Base-by-base conservation (phyloP, 2,888 invertebrate species). In the Ennomos erosarius region DNA sequence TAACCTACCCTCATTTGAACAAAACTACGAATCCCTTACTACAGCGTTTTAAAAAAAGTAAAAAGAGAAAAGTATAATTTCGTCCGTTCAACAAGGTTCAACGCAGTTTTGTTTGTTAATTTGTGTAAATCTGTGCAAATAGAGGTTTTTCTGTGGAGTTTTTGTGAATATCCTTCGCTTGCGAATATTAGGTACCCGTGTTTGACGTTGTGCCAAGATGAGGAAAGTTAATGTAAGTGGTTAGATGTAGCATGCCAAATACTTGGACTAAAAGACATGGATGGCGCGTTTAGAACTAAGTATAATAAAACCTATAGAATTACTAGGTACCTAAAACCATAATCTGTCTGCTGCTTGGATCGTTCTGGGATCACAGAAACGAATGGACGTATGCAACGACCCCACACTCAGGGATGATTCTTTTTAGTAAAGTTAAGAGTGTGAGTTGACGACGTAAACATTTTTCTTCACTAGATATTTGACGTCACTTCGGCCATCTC, bases 131-230 rank as follows among this genome's bases (percentile, higher is more conserved):
- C 35, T 8, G 35, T 35, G 10, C 35, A 11, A 12, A 45, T 12
- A 45, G 12, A 5, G 12, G 9, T 45, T 45, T 35, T 11, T 35
- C 10, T 43, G 26, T 8, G 16, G 8, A 12, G 45, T 36, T 12
- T 46, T 60, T 58, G 55, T 61, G 50, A 46, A 42, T 36, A 26
- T 47, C 58, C 45, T 54, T 49, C 50, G 26, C 6, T 26, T 26
- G 26, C 26, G 26, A 26, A 26, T 26, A 26, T 4, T 26, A n/a
- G n/a, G n/a, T n/a, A 26, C 26, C 26, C 26, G 26, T 56, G 46
- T 59, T 59, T 64, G 60, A 54, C 42, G 36, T 45, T 42, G 44
- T 64, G 62, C 62, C 64, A 64, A 60, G 54, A 67, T 67, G 65
- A 56, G 54, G 39, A 49, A 12, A 49, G 8, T 38, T 13, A 37